Base-by-base conservation (phyloP, 1,140 invertebrate species). In the Platyscapa corneri region DNA sequence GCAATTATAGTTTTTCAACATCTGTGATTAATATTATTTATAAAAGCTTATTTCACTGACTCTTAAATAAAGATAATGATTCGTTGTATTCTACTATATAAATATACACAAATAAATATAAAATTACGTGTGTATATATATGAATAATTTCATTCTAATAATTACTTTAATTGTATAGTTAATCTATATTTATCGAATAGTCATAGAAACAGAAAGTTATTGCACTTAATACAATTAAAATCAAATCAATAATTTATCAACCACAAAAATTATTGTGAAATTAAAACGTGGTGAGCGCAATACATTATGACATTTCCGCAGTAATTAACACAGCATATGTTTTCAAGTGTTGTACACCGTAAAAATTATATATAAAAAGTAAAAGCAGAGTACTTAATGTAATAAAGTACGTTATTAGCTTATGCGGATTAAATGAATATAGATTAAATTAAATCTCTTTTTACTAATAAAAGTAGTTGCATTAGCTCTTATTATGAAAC, bases 381-480 rank as follows among this genome's bases (percentile, higher is more conserved):
- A 74, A 74, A n/a, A 74, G 20, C 23, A 42, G 37, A 5, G 8
- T 32, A 42, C 7, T 74, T 42, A 74, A 42, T 14, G 70, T 42
- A 37, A 74, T 42, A n/a, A 39, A 74, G 42, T 74, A 42, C 39
- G 70, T 74, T 42, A 42, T n/a, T n/a, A n/a, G n/a, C n/a, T n/a
- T n/a, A n/a, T n/a, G n/a, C n/a, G n/a, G n/a, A n/a, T n/a, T 42
- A 74, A 42, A 42, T 18, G 14, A 14, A 20, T 74, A n/a, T n/a
- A 42, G 42, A 74, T 42, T 32, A 74, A 74, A 42, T 74, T 34
- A 34, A 30, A 67, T 12, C 1, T 32, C 14, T 70, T 70, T 70
- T 70, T 32, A 37, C 67, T 8, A 18, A 37, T 70, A 37, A 14
- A 32, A 20, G 67, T 37, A 23, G 32, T 70, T 39, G 30, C 5